These are phyloP conservation scores for Macrosiphum euphorbiae DNA, from an alignment of 2,888 invertebrate species.

Conservation along the genomic window DNA sequence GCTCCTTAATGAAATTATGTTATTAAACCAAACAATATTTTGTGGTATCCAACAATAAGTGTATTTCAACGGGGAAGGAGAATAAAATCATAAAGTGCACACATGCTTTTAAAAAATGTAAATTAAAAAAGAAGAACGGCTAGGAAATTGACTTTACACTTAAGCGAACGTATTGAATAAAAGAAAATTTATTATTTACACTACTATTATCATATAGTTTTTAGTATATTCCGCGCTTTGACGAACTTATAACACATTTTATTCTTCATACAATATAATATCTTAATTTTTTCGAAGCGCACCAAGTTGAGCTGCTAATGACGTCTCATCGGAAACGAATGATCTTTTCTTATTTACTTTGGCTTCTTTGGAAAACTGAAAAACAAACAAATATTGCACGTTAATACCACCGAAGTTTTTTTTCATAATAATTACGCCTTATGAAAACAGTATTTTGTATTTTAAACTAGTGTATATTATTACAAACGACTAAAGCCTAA, in stretches of 20 bases:
- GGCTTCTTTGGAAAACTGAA: conserved; percentile 39
- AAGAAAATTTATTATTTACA: conserved; percentile 51
- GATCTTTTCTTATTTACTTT: conserved; percentile 58
- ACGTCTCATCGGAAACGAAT: conserved; percentile 55
- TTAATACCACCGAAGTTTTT: background rate
- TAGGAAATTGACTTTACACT: conserved; percentile 23
- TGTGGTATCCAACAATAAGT: conserved; percentile 4
- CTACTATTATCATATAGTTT: conserved; percentile 30
- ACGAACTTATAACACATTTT: background rate
- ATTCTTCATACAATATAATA: background rate
- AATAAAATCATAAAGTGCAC: conserved; percentile 13
- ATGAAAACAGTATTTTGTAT: background rate
- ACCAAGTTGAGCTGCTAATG: conserved; percentile 58
- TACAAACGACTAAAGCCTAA: background rate
- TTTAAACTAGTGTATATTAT: background rate
- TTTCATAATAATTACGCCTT: background rate
- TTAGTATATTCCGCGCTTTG: background rate
- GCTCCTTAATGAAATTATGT: conserved; percentile 46
- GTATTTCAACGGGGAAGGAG: background rate
- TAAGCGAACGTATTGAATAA: conserved; percentile 45
- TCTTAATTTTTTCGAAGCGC: conserved; percentile 61
- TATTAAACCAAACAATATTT: background rate
- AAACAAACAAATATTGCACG: background rate
- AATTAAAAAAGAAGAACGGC: background rate
- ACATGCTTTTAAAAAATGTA: background rate